phyloP scores from a whole-genome alignment of 1,140 invertebrate species.

The Ectropis grisescens region DNA sequence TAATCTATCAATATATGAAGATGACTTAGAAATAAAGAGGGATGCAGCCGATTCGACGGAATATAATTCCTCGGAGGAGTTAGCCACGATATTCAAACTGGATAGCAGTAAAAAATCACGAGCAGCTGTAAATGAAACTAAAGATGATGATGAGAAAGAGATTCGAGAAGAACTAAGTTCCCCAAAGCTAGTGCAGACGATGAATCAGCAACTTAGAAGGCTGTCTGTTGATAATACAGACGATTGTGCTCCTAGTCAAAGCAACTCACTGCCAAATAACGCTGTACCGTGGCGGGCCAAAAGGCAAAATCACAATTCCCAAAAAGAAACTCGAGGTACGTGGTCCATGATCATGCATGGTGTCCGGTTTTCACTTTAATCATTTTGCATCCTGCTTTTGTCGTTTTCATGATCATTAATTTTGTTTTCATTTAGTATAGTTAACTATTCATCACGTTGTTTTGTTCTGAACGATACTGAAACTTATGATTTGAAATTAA shows the following conservation, averaged over 20 bases:
- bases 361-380: slow-evolving; percentile 59
- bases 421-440: slow-evolving; percentile 14
- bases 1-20: slow-evolving; percentile 52
- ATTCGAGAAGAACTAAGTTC: slow-evolving; percentile 51
- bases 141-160: slow-evolving; percentile 25
- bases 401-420: slow-evolving; percentile 32
- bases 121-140: slow-evolving; percentile 12
- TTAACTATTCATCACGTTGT: not conserved
- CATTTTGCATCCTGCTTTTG: slow-evolving; percentile 53
- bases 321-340: slow-evolving; percentile 59
- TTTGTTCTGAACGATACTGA: too few species aligned
- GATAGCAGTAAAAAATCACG: slow-evolving; percentile 27
- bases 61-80: slow-evolving; percentile 74
- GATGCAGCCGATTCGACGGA: slow-evolving; percentile 66
- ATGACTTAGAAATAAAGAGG: slow-evolving; percentile 48
- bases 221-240: slow-evolving; percentile 49
- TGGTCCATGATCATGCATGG: slow-evolving; percentile 61
- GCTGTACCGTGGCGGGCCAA: slow-evolving; percentile 53
- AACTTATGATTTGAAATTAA: too few species aligned
- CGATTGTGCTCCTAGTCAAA: slow-evolving; percentile 42
- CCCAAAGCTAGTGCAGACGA: slow-evolving; percentile 59
- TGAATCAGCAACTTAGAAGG: slow-evolving; percentile 58
- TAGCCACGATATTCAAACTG: slow-evolving; percentile 72
- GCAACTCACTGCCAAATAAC: slow-evolving; percentile 47
- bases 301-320: slow-evolving; percentile 51